Conservation (phyloP, 2,797 vertebrate species). For the Alcedo atthis region DNA sequence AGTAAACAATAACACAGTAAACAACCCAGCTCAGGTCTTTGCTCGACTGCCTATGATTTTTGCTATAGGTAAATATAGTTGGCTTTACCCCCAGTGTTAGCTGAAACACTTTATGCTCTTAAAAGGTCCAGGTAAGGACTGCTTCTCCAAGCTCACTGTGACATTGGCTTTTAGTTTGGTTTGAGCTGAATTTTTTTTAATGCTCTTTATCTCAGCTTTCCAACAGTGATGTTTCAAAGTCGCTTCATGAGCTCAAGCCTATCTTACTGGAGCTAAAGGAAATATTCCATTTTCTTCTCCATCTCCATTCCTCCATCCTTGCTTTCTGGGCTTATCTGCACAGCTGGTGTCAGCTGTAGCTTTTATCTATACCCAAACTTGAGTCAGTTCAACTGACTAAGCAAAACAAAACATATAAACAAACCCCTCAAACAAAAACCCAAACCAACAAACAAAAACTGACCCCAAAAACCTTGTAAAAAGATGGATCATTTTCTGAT, state of each 20-base stretch:
- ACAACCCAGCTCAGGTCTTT: not conserved
- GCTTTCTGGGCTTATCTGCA: not conserved
- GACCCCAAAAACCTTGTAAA: not conserved
- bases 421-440: no score
- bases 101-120: not conserved
- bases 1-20: not conserved
- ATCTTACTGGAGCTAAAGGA: not conserved
- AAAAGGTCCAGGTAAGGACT: not conserved
- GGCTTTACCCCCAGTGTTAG: not conserved
- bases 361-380: slow-evolving; percentile 20
- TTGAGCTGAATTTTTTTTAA: slow-evolving; percentile 16
- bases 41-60: not conserved
- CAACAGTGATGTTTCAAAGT: not conserved
- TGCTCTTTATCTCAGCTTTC: not conserved
- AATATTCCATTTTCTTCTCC: not conserved
- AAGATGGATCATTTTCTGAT: not conserved
- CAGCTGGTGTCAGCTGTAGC: not conserved
- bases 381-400: not conserved
- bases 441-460: no score
- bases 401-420: not conserved
- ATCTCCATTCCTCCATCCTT: not conserved
- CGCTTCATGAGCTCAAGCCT: not conserved
- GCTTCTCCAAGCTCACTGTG: not conserved
- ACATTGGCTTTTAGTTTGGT: not conserved
- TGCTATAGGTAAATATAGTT: not conserved